Evolutionary conservation across 2,113 vertebrate species (phyloP).

Genomic region (Caracal caracal): DNA sequence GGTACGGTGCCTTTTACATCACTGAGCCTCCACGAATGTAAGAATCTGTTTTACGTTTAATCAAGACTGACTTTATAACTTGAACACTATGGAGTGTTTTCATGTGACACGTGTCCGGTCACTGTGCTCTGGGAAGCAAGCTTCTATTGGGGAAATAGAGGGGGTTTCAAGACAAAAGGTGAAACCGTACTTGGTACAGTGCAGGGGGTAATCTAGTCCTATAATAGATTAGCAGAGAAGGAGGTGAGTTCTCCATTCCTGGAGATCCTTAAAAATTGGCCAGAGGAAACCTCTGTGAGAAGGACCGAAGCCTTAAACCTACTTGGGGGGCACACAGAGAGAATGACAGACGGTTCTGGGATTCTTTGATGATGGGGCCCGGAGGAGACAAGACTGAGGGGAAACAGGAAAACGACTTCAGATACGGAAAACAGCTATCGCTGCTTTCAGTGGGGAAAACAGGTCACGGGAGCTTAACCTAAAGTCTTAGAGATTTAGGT

Average conservation of each 20-base stretch:
- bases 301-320: neutral
- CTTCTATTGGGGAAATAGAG: neutral
- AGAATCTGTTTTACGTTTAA: neutral
- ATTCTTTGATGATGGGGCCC: slow-evolving; percentile 41
- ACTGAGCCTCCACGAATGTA: neutral
- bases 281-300: slow-evolving; percentile 6
- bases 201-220: neutral
- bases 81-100: neutral
- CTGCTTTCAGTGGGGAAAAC: neutral
- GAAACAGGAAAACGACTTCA: neutral
- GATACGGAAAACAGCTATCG: neutral
- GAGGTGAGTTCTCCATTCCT: neutral
- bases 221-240: neutral
- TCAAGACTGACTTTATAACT: neutral
- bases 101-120: neutral
- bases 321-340: neutral
- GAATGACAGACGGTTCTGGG: neutral
- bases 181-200: neutral
- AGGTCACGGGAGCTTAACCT: neutral
- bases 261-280: neutral
- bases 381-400: neutral
- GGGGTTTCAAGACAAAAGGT: neutral
- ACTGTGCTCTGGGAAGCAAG: neutral
- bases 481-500: neutral
- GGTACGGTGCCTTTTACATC: neutral